These are phyloP conservation scores for Hyla sarda DNA, from an alignment of 2,113 vertebrate species.

Conservation along the genomic window DNA sequence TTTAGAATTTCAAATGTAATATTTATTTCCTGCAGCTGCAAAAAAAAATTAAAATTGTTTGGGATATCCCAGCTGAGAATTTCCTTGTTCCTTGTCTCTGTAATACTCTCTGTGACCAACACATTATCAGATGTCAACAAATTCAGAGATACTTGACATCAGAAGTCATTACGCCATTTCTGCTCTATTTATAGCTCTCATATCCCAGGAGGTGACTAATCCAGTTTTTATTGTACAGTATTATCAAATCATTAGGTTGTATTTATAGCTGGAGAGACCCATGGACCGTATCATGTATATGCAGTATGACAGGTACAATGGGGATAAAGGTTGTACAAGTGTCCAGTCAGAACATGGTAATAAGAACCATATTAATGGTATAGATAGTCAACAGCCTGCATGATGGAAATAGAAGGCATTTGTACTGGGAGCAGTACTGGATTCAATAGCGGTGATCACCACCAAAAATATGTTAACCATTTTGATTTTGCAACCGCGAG, in stretches of 20 bases:
- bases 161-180: neutral
- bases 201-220: neutral
- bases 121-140: neutral
- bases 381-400: too few relatives aligned
- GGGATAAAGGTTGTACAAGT: too few relatives aligned
- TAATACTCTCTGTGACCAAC: neutral
- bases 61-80: neutral
- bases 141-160: neutral
- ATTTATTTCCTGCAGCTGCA: slow-evolving; percentile 1
- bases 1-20: slow-evolving; percentile 10
- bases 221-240: neutral
- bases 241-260: neutral
- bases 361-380: too few relatives aligned
- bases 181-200: neutral
- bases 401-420: too few relatives aligned
- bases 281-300: neutral
- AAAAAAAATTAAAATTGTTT: neutral
- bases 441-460: too few relatives aligned
- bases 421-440: too few relatives aligned
- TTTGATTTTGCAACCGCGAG: too few relatives aligned
- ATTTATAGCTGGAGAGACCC: neutral
- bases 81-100: neutral
- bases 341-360: too few relatives aligned
- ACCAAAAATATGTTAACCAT: too few relatives aligned
- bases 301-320: too few relatives aligned